These are phyloP conservation scores for Tetramorium parvispinum DNA, from an alignment of 1,140 invertebrate species.

Conservation along the genomic window DNA sequence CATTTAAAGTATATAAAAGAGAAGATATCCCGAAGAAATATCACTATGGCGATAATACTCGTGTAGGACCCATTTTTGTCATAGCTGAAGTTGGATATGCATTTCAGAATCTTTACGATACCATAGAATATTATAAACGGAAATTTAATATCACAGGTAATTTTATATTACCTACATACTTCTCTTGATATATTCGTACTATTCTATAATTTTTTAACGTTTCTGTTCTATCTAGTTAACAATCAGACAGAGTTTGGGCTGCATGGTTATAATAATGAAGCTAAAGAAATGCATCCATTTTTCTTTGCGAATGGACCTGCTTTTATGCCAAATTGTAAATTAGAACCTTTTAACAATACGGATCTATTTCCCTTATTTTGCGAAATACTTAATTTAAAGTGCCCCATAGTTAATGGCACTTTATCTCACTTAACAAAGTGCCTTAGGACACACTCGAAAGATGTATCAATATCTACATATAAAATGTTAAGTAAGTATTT, in stretches of 20 bases:
- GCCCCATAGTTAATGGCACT: constrained; percentile 85
- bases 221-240: constrained; percentile 81
- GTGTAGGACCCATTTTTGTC: constrained; percentile 87
- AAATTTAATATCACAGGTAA: constrained; percentile 85
- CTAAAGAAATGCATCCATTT: constrained; percentile 88
- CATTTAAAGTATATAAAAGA: constrained; percentile 87
- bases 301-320: constrained; percentile 90
- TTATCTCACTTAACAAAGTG: constrained; percentile 78
- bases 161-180: neutral
- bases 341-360: constrained; percentile 87
- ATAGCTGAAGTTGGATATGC: constrained; percentile 87
- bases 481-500: constrained; percentile 62
- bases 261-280: constrained; percentile 90
- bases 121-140: constrained; percentile 83
- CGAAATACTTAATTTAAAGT: constrained; percentile 86
- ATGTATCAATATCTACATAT: constrained; percentile 44
- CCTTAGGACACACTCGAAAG: constrained; percentile 63
- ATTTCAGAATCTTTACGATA: constrained; percentile 86
- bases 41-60: constrained; percentile 87
- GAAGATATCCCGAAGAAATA: constrained; percentile 87
- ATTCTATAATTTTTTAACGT: neutral
- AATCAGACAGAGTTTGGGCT: constrained; percentile 86
- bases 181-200: neutral
- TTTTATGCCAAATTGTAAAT: constrained; percentile 86
- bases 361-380: constrained; percentile 90